Evolutionary conservation across 2,888 invertebrate genomes (phyloP).

Genomic region (Folsomia manolachei): DNA sequence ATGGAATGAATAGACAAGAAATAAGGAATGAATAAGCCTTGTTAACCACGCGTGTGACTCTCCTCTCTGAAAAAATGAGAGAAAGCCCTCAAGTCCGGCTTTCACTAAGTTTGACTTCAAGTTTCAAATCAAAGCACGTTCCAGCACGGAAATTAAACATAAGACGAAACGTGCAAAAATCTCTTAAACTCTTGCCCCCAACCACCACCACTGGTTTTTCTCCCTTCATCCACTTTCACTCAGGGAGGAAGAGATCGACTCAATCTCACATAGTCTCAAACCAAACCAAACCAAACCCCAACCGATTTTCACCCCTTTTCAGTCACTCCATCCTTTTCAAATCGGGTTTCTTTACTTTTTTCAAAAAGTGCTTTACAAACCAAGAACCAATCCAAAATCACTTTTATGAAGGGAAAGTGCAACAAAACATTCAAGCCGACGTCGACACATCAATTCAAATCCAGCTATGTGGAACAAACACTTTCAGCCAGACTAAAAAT

Average conservation of each 20-base stretch:
- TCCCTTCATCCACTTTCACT: slow-evolving; percentile 3
- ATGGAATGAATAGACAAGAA: not conserved
- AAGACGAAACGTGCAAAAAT: slow-evolving; percentile 33
- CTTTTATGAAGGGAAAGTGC: not conserved
- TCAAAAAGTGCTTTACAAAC: not conserved
- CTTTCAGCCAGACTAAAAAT: not conserved
- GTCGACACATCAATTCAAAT: not conserved
- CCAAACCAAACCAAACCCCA: too few species aligned
- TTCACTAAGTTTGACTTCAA: slow-evolving; percentile 18
- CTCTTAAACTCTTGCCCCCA: slow-evolving; percentile 21
- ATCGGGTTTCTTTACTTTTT: not conserved
- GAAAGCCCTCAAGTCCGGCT: not conserved
- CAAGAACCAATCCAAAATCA: not conserved
- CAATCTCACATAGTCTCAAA: too few species aligned
- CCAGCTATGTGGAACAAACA: not conserved
- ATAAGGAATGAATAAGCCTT: not conserved
- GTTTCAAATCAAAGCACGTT: slow-evolving; percentile 42
- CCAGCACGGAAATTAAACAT: slow-evolving; percentile 44
- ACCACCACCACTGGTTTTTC: slow-evolving; percentile 8
- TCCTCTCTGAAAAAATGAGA: not conserved
- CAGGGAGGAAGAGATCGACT: too few species aligned
- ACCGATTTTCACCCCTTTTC: not conserved
- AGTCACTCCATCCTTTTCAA: not conserved
- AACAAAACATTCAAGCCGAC: not conserved
- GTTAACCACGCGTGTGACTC: not conserved